Conservation (phyloP, 2,888 invertebrate species). For the Serrognathus titanus region DNA sequence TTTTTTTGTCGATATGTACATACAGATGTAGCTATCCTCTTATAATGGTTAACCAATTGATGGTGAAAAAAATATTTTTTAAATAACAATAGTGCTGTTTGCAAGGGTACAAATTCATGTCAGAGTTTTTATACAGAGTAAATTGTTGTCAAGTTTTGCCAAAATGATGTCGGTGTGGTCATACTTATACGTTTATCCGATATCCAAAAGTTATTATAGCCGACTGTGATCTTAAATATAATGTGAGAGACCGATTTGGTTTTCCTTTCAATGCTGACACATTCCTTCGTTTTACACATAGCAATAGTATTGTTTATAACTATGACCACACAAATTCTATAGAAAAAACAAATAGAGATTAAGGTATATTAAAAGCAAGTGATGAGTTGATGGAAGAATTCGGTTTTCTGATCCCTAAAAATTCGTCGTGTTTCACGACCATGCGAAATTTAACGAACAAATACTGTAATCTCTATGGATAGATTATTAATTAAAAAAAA, state of each 20-base stretch:
- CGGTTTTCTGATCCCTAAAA: conserved; percentile 4
- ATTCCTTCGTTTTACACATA: neutral
- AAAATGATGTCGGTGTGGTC: conserved; percentile 35
- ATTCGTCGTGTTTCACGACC: no score
- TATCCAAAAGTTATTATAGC: neutral
- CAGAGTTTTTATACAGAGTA: conserved; percentile 45
- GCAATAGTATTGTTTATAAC: conserved; percentile 18
- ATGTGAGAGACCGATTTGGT: neutral
- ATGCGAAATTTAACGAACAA: conserved; percentile 19
- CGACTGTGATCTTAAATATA: conserved; percentile 7
- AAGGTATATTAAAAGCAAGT: conserved; percentile 31
- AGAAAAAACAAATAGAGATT: conserved; percentile 38
- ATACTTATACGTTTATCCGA: conserved; percentile 29
- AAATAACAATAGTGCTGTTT: conserved; percentile 48
- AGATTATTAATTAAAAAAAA: conserved; percentile 33
- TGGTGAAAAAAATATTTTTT: conserved; percentile 39
- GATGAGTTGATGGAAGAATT: neutral
- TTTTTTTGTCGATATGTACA: conserved; percentile 48
- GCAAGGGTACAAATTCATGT: conserved; percentile 50
- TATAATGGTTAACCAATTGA: conserved; percentile 37
- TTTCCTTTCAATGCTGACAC: neutral
- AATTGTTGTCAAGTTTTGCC: conserved; percentile 46
- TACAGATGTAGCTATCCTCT: conserved; percentile 41
- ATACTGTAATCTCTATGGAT: conserved; percentile 44
- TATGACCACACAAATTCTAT: conserved; percentile 29